These are phyloP conservation scores for Drosophila azteca DNA, from an alignment of 1,140 invertebrate species.

Conservation along the genomic window DNA sequence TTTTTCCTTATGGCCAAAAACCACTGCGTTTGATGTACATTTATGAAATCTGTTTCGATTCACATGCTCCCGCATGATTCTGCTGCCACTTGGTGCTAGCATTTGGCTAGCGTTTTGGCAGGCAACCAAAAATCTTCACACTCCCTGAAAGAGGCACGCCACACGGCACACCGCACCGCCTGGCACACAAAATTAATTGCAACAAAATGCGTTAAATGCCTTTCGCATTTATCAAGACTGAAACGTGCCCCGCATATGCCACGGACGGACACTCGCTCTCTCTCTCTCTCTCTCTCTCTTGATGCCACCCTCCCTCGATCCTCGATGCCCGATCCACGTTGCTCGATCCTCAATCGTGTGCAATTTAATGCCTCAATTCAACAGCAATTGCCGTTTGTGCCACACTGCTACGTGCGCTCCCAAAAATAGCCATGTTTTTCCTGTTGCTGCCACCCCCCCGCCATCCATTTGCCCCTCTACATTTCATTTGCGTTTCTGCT, in stretches of 20 bases:
- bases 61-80: too few species aligned
- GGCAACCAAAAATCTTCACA: conserved; percentile 48
- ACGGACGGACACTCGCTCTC: too few species aligned
- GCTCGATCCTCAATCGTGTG: conserved; percentile 34
- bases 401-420: conserved; percentile 43
- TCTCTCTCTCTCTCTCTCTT: too few species aligned
- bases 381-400: conserved; percentile 13
- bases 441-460: not conserved
- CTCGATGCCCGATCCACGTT: conserved; percentile 12
- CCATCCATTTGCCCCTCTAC: too few species aligned
- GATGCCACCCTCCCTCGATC: not conserved
- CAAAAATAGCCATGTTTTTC: conserved; percentile 44
- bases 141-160: conserved; percentile 2
- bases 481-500: conserved; percentile 32
- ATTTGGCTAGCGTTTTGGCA: too few species aligned
- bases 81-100: too few species aligned
- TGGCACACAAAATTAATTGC: conserved; percentile 46
- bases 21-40: too few species aligned
- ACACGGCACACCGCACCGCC: not conserved
- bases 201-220: conserved; percentile 64
- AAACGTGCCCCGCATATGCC: conserved; percentile 35
- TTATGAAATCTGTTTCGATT: too few species aligned
- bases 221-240: conserved; percentile 29
- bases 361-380: conserved; percentile 58
- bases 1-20: too few species aligned